Percentiles rank a stretch among this genome's conserved stretches.
Evolutionary conservation across 2,113 vertebrate species (phyloP).

Genomic region (Aythya baeri): DNA sequence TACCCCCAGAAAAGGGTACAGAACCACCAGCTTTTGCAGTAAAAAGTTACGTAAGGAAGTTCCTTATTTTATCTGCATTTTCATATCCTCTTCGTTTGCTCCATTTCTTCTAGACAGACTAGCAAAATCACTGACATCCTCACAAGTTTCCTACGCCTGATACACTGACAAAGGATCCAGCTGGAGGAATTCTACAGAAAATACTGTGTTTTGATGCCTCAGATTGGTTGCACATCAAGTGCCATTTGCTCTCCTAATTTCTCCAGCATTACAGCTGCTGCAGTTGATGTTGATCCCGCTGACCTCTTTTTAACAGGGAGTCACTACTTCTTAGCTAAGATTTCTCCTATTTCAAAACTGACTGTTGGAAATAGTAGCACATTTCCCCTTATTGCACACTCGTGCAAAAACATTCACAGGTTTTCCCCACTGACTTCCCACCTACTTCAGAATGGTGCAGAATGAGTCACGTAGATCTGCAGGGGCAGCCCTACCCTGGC

Average conservation of each 20-base stretch:
- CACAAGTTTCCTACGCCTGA: background rate
- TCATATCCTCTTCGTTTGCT: background rate
- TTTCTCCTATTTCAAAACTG: fast-evolving
- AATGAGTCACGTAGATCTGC: background rate
- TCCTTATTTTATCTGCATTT: background rate
- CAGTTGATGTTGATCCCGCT: background rate
- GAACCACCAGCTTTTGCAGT: background rate
- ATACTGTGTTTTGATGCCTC: fast-evolving
- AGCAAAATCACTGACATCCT: background rate
- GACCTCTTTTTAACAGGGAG: background rate
- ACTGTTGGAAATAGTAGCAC: background rate
- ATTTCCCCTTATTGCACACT: background rate
- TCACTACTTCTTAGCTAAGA: fast-evolving
- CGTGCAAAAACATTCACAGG: background rate
- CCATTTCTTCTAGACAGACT: background rate
- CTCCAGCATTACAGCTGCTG: background rate
- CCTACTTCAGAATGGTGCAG: background rate
- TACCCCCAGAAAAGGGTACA: fast-evolving
- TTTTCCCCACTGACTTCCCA: background rate
- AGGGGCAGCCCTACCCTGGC: background rate
- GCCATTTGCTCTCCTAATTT: background rate
- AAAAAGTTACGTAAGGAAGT: background rate
- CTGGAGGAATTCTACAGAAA: background rate
- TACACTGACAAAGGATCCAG: background rate
- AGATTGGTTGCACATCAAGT: background rate